A percentile compares a stretch with the other conserved stretches of the same genome.
These are phyloP conservation scores for Plecotus auritus DNA, from an alignment of 2,113 vertebrate genomes.

Conservation along the genomic window DNA sequence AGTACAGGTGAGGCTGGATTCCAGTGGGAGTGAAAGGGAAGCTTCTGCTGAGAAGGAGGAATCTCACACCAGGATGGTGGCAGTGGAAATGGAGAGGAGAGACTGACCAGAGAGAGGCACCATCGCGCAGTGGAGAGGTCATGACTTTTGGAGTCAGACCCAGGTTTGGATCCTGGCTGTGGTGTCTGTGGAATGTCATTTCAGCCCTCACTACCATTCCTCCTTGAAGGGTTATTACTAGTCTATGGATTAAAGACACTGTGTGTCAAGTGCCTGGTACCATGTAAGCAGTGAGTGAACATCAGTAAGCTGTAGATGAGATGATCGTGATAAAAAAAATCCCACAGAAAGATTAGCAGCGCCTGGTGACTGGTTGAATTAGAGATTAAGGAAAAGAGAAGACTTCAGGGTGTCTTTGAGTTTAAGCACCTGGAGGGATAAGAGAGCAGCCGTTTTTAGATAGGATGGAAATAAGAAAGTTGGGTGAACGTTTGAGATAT, in stretches of 20 bases:
- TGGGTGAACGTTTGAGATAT: neutral
- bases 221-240: neutral
- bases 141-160: neutral
- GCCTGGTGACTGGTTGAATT: neutral
- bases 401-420: neutral
- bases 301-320: neutral
- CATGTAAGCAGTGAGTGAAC: neutral
- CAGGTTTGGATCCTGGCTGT: neutral
- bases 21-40: neutral
- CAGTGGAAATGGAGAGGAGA: neutral
- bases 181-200: neutral
- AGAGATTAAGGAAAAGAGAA: neutral
- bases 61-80: neutral
- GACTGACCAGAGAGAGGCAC: neutral
- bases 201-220: neutral
- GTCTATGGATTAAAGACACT: neutral
- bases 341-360: neutral
- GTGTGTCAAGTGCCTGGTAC: neutral
- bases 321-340: neutral
- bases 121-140: fast-evolving
- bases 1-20: neutral
- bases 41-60: neutral
- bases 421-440: neutral
- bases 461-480: neutral
- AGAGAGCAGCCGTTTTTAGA: neutral